Evolutionary conservation across 2,113 vertebrate genomes (phyloP).

Genomic region (Calypte anna): DNA sequence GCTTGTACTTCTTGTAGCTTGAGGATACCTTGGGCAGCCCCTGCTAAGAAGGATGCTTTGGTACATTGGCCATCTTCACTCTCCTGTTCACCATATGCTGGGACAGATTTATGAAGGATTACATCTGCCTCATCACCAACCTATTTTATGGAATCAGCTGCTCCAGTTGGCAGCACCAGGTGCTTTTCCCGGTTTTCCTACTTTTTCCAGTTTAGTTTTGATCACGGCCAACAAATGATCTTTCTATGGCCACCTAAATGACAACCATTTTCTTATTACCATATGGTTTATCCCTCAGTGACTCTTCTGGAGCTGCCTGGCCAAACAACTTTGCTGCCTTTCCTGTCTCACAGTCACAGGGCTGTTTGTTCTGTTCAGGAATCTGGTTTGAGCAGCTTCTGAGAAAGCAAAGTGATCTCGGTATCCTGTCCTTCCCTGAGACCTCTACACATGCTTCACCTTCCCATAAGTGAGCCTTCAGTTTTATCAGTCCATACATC

Average conservation of each 20-base stretch:
- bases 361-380: neutral
- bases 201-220: constrained; percentile 16
- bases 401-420: neutral
- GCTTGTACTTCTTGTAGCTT: neutral
- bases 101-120: constrained; percentile 29
- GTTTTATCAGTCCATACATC: neutral
- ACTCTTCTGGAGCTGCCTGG: neutral
- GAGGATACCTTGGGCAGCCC: neutral
- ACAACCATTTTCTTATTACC: neutral
- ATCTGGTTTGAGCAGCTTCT: neutral
- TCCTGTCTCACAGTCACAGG: neutral
- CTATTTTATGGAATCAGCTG: constrained; percentile 38
- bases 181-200: neutral
- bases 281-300: neutral
- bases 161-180: constrained; percentile 31
- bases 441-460: neutral
- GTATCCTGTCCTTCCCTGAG: neutral
- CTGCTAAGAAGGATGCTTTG: neutral
- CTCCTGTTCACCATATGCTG: constrained; percentile 18
- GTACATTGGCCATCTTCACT: neutral
- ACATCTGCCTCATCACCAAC: constrained; percentile 37
- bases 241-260: neutral
- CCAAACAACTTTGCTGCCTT: neutral
- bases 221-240: neutral
- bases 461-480: neutral